Evolutionary conservation across 2,888 invertebrate species (phyloP).

Genomic region (Lycocerus yunnanus): DNA sequence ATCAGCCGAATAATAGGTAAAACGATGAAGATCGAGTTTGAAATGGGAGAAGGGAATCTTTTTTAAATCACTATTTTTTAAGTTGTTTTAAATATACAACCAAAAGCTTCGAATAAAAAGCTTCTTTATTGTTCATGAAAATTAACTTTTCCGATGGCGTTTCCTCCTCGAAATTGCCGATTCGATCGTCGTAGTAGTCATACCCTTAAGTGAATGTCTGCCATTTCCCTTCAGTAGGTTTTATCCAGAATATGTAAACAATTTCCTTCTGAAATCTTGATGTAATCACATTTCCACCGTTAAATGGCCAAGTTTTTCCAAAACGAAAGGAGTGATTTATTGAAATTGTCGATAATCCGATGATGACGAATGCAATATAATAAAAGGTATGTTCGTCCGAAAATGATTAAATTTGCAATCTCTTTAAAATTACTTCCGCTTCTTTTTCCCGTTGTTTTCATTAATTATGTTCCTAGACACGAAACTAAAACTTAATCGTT

Average conservation of each 20-base stretch:
- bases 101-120: not conserved
- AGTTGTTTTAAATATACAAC: not conserved
- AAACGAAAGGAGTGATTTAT: not conserved
- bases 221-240: not conserved
- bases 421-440: not conserved
- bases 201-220: not conserved
- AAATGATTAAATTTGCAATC: not conserved
- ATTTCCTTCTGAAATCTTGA: not conserved
- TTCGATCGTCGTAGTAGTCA: not conserved
- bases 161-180: not conserved
- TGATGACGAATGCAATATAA: not conserved
- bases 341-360: not conserved
- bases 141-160: not conserved
- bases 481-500: not conserved
- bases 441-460: not conserved
- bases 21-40: not conserved
- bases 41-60: not conserved
- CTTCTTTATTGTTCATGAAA: not conserved
- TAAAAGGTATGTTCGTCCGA: not conserved
- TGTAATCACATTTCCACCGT: not conserved
- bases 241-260: not conserved
- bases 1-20: too few species aligned
- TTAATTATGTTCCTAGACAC: not conserved
- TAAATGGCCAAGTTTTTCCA: too few species aligned
- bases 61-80: not conserved